These are phyloP conservation scores for Tragelaphus buxtoni DNA, from an alignment of 2,113 vertebrate species.

Conservation along the genomic window DNA sequence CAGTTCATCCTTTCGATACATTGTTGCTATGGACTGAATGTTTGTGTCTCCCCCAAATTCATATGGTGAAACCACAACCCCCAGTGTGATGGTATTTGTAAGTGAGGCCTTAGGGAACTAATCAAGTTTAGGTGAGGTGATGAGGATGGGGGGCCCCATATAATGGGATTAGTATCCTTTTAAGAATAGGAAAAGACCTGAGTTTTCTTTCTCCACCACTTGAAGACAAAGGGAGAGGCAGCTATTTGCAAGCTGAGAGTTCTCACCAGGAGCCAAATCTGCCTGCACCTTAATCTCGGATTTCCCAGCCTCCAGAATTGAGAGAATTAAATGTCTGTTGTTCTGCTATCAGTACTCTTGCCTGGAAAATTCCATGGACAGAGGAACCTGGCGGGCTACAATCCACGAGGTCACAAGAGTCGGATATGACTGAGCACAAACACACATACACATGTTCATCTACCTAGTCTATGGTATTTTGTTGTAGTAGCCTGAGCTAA, in stretches of 20 bases:
- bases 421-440: background rate
- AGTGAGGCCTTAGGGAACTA: background rate
- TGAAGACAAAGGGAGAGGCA: background rate
- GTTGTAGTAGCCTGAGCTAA: background rate
- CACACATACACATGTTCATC: background rate
- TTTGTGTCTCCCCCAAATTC: background rate
- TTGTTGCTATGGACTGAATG: background rate
- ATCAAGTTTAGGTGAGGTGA: background rate
- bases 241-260: background rate
- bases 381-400: background rate
- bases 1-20: background rate
- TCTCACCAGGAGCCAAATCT: background rate
- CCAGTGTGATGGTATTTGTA: background rate
- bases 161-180: background rate
- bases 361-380: background rate
- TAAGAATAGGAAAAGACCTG: background rate
- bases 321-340: background rate
- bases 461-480: background rate
- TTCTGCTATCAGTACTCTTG: background rate
- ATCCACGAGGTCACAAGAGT: background rate
- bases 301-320: background rate
- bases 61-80: background rate
- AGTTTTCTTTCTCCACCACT: background rate
- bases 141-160: too few species aligned
- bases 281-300: background rate